Evolutionary conservation across 1,140 invertebrate genomes (phyloP).

Genomic region (Drosophila sturtevanti): DNA sequence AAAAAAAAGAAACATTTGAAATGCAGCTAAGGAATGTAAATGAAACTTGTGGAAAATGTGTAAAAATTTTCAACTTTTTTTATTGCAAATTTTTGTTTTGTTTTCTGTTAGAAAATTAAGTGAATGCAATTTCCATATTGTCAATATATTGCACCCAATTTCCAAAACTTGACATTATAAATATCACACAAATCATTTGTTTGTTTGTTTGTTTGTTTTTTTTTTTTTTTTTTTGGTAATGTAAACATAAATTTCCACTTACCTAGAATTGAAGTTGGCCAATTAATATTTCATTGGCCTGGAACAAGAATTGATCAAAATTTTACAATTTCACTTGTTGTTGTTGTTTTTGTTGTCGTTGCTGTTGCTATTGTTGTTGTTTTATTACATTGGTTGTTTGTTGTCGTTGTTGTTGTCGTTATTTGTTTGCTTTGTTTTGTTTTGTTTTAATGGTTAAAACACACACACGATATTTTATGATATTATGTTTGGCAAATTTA

Average conservation of each 20-base stretch:
- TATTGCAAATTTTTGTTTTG: too few relatives aligned
- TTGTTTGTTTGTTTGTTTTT: slow-evolving; percentile 2
- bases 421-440: neutral
- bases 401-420: neutral
- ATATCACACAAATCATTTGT: slow-evolving; percentile 5
- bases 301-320: neutral
- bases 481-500: neutral
- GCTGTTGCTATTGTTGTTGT: neutral
- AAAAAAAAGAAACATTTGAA: neutral
- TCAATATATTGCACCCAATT: neutral
- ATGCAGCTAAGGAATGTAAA: neutral
- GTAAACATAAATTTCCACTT: slow-evolving; percentile 25
- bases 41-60: too few relatives aligned
- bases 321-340: neutral
- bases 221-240: neutral
- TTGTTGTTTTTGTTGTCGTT: neutral
- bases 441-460: neutral
- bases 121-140: neutral
- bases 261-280: neutral
- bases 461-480: neutral
- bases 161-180: neutral
- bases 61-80: too few relatives aligned
- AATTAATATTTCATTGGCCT: neutral
- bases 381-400: neutral
- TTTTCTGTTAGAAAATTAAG: neutral